Evolutionary conservation across 2,888 invertebrate genomes (phyloP).

Genomic region (Orthosia gracilis): DNA sequence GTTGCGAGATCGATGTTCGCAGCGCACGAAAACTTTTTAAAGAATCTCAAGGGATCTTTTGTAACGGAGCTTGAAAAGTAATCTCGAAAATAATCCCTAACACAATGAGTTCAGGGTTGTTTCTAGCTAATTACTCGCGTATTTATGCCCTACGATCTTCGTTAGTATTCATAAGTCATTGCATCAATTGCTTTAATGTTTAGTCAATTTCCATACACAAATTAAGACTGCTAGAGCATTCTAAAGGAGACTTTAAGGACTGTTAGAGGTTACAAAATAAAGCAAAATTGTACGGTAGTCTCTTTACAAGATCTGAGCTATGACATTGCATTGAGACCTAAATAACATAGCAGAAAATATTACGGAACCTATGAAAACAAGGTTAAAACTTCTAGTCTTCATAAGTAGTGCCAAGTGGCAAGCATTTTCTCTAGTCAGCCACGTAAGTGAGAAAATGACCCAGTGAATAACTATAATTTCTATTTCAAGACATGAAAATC

Average conservation of each 20-base stretch:
- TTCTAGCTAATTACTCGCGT: slow-evolving; percentile 8
- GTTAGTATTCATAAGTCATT: slow-evolving; percentile 40
- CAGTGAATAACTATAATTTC: slow-evolving; percentile 22
- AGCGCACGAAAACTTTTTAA: slow-evolving; percentile 1
- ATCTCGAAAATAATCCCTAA: slow-evolving; percentile 16
- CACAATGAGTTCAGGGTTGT: slow-evolving; percentile 15
- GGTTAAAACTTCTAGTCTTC: not conserved
- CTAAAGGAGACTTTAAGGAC: not conserved
- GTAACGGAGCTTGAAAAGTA: not conserved
- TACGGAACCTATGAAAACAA: not conserved
- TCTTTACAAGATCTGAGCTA: not conserved
- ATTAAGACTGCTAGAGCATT: slow-evolving; percentile 17
- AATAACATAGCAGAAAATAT: not conserved
- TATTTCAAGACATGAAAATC: slow-evolving; percentile 6
- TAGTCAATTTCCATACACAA: slow-evolving; percentile 41
- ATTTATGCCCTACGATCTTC: slow-evolving; percentile 14
- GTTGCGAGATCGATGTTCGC: not conserved
- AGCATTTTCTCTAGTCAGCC: slow-evolving; percentile 12
- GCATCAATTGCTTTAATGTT: slow-evolving; percentile 45
- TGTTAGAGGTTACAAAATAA: not conserved
- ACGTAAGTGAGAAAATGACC: slow-evolving; percentile 22
- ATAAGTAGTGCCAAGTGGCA: slow-evolving; percentile 4
- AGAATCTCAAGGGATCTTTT: not conserved
- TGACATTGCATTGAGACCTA: not conserved
- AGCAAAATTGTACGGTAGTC: not conserved